Evolutionary conservation across 2,797 vertebrate genomes (phyloP).

Genomic region (Masticophis lateralis): DNA sequence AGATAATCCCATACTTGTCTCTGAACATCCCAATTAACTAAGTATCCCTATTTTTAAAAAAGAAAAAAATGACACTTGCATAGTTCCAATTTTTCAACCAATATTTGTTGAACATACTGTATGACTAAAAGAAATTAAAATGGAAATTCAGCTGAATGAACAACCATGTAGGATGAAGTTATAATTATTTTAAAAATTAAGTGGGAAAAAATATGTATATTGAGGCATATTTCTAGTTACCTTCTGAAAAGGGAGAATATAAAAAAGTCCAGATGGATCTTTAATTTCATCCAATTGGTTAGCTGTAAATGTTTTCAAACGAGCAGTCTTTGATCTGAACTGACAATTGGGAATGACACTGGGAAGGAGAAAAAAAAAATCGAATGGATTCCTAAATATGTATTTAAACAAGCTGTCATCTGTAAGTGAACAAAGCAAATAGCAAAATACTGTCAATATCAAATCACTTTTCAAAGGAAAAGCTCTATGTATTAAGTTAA

Average conservation of each 20-base stretch:
- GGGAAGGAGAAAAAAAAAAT: constrained; percentile 42
- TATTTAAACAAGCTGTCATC: not conserved
- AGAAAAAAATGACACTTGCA: not conserved
- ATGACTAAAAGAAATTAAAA: not conserved
- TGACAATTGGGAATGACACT: constrained; percentile 97
- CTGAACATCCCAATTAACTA: constrained; percentile 99
- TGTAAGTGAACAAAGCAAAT: not conserved
- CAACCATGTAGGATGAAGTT: not conserved
- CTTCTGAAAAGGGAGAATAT: constrained; percentile 97
- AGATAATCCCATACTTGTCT: constrained; percentile 98
- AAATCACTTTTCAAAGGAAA: not conserved
- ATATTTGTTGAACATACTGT: not conserved
- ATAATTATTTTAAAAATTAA: not conserved
- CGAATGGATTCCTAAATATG: constrained; percentile 16
- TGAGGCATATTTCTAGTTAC: constrained; percentile 64
- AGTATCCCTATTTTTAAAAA: constrained; percentile 82
- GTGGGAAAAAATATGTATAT: not conserved
- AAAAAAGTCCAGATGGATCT: constrained; percentile 95
- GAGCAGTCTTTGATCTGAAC: constrained; percentile 95
- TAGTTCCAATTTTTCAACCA: not conserved
- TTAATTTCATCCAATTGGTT: constrained; percentile 98
- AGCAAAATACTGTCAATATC: not conserved
- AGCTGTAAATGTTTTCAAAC: constrained; percentile 95
- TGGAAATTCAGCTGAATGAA: not conserved
- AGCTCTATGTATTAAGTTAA: not conserved